Base-by-base conservation (phyloP, 2,113 vertebrate genomes). In the Corydoras sp. region DNA sequence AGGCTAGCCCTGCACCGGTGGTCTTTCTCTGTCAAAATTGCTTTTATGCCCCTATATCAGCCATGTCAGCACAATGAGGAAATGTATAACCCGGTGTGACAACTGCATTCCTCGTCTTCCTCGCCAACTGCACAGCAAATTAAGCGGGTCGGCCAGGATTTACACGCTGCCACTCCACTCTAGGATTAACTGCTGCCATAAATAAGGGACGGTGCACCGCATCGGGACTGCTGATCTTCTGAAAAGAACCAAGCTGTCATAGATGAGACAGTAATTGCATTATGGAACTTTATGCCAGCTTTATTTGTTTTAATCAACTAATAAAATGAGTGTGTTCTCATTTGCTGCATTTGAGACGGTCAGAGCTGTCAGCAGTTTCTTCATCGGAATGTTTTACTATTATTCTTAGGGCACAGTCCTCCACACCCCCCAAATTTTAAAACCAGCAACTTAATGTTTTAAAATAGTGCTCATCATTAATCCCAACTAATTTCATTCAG, bases 121-220 rank as follows among this genome's bases (percentile, higher is more conserved):
- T 79, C 75, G 65, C 13, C 13, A 82, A 79, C 81, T 77, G 51
- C 62, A 73, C 75, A 32, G 72, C 79, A 82, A 83, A 86, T 85
- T 76, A 83, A 84, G 66, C 72, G 9, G 2, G 15, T 67, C 70
- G 72, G 62, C 53, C 49, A 62, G 75, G 81, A 85, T 85, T 83
- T 80, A 84, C 72, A 66, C 32, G 31, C 71, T 3, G 66, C 68
- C 67, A 69, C 69, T 51, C 66, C 73, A 13, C n/a, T 64, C 11
- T 14, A 30, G 74, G 80, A 79, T 78, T 87, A 84, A 81, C 67
- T 24, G 63, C 72, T 49, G 63, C 73, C 81, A 76, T 82, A 76
- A 86, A 84, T 81, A 79, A 83, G 31, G 29, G 50, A 54, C 5
- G 59, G 30, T 43, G 61, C n/a, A 30, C 78, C 43, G 65, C 24